phyloP scores from a whole-genome alignment of 2,888 invertebrate genomes.

The Hyalella azteca region DNA sequence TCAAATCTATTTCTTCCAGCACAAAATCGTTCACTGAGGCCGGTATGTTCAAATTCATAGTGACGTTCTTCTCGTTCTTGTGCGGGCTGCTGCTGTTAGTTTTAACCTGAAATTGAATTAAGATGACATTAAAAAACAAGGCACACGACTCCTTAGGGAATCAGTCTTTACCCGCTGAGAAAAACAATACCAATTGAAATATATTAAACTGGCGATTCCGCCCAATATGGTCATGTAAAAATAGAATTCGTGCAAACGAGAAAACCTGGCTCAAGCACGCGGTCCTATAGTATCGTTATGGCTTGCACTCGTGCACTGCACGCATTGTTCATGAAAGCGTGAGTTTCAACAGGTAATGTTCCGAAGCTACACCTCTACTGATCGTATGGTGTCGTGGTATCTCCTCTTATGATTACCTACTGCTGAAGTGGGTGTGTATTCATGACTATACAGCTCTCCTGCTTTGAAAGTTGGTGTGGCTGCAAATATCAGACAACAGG shows the following conservation, averaged over 20 bases:
- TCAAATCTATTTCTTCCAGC: constrained; percentile 31
- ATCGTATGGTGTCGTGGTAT: too few relatives aligned
- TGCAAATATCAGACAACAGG: too few relatives aligned
- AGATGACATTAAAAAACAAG: neutral
- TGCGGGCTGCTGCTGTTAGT: constrained; percentile 33
- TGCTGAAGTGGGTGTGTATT: too few relatives aligned
- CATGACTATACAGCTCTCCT: too few relatives aligned
- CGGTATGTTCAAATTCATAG: constrained; percentile 35
- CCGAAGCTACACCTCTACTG: too few relatives aligned
- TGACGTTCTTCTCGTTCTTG: constrained; percentile 32
- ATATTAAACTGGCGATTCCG: neutral
- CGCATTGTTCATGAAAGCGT: too few relatives aligned
- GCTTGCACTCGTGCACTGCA: too few relatives aligned
- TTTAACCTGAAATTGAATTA: neutral
- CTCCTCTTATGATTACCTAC: too few relatives aligned
- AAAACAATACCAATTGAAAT: neutral
- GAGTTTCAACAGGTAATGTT: too few relatives aligned
- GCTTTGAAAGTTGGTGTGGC: too few relatives aligned
- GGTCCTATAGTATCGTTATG: neutral
- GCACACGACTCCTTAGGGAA: too few relatives aligned
- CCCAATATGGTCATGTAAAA: neutral
- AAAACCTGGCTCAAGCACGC: neutral
- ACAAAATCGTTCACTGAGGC: constrained; percentile 1
- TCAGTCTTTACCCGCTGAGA: neutral
- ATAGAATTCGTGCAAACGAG: neutral